Percentiles rank a stretch among this genome's conserved stretches.
phyloP scores from a whole-genome alignment of 2,113 vertebrate genomes.

The Sinocyclocheilus maitianheensis region DNA sequence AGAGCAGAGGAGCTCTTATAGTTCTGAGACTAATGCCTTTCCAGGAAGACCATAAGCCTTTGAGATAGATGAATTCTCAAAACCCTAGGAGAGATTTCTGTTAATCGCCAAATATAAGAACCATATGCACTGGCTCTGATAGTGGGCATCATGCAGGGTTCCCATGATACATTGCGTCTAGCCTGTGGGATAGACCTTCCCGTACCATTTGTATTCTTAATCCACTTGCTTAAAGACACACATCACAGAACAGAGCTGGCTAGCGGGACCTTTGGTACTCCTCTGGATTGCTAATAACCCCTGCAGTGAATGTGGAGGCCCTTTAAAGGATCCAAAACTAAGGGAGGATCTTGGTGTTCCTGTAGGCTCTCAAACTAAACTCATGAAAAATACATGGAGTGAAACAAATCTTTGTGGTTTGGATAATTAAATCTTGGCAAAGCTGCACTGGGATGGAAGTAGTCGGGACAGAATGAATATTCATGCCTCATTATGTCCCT shows the following conservation, averaged over 20 bases:
- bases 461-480: constrained; percentile 51
- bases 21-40: not conserved
- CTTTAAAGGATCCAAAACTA: constrained; percentile 51
- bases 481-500: constrained; percentile 44
- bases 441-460: constrained; percentile 37
- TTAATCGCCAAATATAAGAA: constrained; percentile 30
- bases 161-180: not conserved
- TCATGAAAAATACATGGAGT: constrained; percentile 66
- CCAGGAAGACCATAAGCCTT: constrained; percentile 27
- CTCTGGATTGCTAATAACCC: constrained; percentile 50
- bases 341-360: constrained; percentile 62
- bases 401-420: constrained; percentile 67
- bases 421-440: constrained; percentile 73
- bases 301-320: constrained; percentile 54
- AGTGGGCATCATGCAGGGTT: not conserved
- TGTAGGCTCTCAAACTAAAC: constrained; percentile 52
- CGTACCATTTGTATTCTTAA: constrained; percentile 21
- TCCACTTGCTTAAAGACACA: constrained; percentile 4
- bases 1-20: not conserved
- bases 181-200: not conserved
- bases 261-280: not conserved
- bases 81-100: constrained; percentile 21
- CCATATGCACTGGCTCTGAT: constrained; percentile 7
- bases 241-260: not conserved
- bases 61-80: not conserved